Evolutionary conservation across 1,140 invertebrate species (phyloP), one percentile per base, ranked within the genome.

Genomic region (Megathymus violae): DNA sequence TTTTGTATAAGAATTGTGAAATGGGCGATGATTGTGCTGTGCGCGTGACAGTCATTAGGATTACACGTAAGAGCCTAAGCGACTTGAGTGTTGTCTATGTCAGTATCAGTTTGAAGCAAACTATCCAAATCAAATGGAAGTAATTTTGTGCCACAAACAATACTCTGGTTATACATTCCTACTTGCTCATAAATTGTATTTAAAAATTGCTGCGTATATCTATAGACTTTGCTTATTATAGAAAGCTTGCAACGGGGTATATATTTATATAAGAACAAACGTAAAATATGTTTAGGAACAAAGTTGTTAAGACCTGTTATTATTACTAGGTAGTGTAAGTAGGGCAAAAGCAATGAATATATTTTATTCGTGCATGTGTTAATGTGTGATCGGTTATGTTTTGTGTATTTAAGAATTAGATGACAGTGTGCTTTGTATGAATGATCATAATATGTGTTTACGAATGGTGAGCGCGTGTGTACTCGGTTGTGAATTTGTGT

Each of bases 81-180:
- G 40, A 56, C 43, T 17, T 56, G 40, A 40, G 40, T 41, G 14
- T 56, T 56, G 34, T 56, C 52, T 56, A 56, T 31, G 25, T 56
- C 52, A 27, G 13, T 31, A 56, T 40, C 43, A 27, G 52, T 56
- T 56, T 56, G 52, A 10, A 44, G 34, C 11, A 40, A 41, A 14
- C 40, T 56, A 56, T 43, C 52, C 52, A 56, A 43, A 25, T 25
- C 43, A 19, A 56, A 10, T 1, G 0, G 41, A 43, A 1, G 16
- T 1, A 15, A 6, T 25, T 25, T 25, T 25, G 22, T 25, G 3
- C 3, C 16, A 19, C 41, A n/a, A 43, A 19, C 7, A 10, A 16
- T 43, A 19, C 41, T 43, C 17, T 0, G 15, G 15, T 43, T 3
- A 43, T 4, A 16, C 10, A 43, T 0, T 19, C 0, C 16, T 19